Conservation (phyloP, 2,888 invertebrate species). For the Heliconius aoede region DNA sequence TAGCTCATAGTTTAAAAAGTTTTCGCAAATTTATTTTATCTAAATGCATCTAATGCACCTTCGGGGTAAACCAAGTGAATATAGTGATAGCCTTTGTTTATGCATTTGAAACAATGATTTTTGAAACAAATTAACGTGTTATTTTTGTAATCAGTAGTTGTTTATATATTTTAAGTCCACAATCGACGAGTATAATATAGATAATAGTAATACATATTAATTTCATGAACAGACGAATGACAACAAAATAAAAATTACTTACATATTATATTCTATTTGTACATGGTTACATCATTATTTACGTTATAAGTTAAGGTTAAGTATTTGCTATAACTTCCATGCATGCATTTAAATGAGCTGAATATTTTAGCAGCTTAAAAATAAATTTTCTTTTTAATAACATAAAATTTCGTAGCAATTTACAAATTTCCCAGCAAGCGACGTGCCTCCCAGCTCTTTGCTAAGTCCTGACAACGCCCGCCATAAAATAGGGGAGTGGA, state of each 20-base stretch:
- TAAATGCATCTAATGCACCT: conserved; percentile 13
- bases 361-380: neutral
- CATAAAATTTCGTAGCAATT: conserved; percentile 27
- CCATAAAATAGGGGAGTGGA: conserved; percentile 71
- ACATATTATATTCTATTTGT: no score
- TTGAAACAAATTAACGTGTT: no score
- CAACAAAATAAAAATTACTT: no score
- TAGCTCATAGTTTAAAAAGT: conserved; percentile 40
- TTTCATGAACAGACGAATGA: no score
- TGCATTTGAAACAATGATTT: neutral
- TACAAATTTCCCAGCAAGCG: conserved; percentile 34
- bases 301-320: neutral
- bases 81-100: neutral
- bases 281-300: no score
- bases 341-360: neutral
- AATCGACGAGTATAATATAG: no score
- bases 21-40: conserved; percentile 31
- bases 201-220: no score
- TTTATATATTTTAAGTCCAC: no score
- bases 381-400: conserved; percentile 14
- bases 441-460: conserved; percentile 45
- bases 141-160: no score
- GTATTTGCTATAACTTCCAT: neutral
- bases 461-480: conserved; percentile 58
- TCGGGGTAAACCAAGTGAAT: neutral